Percentiles rank a stretch among this genome's conserved stretches.
These are phyloP conservation scores for Leptopterna dolabrata DNA, from an alignment of 2,888 invertebrate species.

Conservation along the genomic window DNA sequence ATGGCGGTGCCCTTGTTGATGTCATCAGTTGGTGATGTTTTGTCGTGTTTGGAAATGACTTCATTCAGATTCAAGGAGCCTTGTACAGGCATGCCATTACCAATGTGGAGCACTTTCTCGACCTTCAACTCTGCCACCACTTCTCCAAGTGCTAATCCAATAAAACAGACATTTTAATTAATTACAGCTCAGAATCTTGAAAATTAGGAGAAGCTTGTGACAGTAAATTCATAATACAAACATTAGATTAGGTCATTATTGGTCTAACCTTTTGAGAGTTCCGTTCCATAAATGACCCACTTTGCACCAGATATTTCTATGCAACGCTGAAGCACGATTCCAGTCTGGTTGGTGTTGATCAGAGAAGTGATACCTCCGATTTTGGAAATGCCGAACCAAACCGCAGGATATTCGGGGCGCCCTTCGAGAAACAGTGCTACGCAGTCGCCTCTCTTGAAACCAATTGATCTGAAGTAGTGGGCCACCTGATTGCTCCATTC, in stretches of 20 bases:
- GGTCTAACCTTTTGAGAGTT: slow-evolving; percentile 63
- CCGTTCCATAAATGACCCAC: slow-evolving; percentile 69
- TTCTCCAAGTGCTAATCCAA: slow-evolving; percentile 53
- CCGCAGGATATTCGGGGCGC: slow-evolving; percentile 71
- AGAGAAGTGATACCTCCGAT: slow-evolving; percentile 69
- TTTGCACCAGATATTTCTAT: slow-evolving; percentile 70
- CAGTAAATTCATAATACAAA: too few species aligned
- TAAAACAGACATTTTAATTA: background rate
- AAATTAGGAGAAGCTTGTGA: too few species aligned
- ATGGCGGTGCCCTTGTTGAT: slow-evolving; percentile 65
- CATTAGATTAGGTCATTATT: too few species aligned
- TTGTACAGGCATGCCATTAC: slow-evolving; percentile 41
- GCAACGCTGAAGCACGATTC: slow-evolving; percentile 71
- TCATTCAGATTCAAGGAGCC: slow-evolving; percentile 38
- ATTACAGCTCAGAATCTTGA: background rate
- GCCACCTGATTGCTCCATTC: slow-evolving; percentile 88
- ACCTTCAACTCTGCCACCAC: slow-evolving; percentile 47
- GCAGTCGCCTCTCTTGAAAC: slow-evolving; percentile 69
- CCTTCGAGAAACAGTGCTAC: slow-evolving; percentile 74
- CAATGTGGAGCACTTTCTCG: slow-evolving; percentile 49
- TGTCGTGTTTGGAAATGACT: slow-evolving; percentile 20
- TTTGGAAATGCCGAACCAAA: slow-evolving; percentile 74
- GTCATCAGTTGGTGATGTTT: slow-evolving; percentile 23
- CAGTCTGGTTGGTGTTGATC: slow-evolving; percentile 72
- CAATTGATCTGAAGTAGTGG: slow-evolving; percentile 74